Percentiles rank a stretch among this genome's conserved stretches.
Evolutionary conservation across 2,888 invertebrate species (phyloP).

Genomic region (Beris morrisii): DNA sequence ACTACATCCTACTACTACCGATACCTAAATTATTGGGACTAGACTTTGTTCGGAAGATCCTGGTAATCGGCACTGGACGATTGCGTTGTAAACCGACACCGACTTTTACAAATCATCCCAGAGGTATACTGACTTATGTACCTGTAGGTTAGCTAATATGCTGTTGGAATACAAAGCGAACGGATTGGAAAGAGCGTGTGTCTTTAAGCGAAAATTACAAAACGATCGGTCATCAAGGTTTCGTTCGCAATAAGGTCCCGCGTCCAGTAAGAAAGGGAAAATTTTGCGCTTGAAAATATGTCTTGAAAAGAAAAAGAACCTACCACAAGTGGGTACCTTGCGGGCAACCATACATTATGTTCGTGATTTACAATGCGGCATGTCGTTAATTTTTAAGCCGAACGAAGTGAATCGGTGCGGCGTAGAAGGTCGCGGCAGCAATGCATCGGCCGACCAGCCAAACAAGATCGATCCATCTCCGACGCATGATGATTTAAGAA

Average conservation of each 20-base stretch:
- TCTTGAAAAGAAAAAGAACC: background rate
- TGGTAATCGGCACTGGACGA: too few species aligned
- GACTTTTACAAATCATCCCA: too few species aligned
- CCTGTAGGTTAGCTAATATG: too few species aligned
- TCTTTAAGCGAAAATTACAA: constrained; percentile 19
- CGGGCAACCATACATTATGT: constrained; percentile 24
- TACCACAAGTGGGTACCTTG: constrained; percentile 24
- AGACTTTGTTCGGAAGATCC: too few species aligned
- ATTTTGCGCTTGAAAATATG: background rate
- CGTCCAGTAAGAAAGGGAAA: constrained; percentile 14
- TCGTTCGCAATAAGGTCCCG: background rate
- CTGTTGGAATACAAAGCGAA: too few species aligned
- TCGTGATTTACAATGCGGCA: constrained; percentile 30
- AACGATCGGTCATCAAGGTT: constrained; percentile 23
- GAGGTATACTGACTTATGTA: too few species aligned
- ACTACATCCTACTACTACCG: too few species aligned
- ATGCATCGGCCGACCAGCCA: background rate
- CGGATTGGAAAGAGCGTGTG: background rate
- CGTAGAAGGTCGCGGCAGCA: background rate
- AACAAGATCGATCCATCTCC: constrained; percentile 16
- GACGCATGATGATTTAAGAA: constrained; percentile 13
- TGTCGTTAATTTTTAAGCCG: constrained; percentile 24
- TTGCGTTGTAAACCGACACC: too few species aligned
- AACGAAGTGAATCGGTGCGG: constrained; percentile 12
- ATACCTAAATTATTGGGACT: too few species aligned